Evolutionary conservation across 2,888 invertebrate genomes (phyloP), one percentile per base, ranked within the genome.

Genomic region (Drosophila glabriapex): DNA sequence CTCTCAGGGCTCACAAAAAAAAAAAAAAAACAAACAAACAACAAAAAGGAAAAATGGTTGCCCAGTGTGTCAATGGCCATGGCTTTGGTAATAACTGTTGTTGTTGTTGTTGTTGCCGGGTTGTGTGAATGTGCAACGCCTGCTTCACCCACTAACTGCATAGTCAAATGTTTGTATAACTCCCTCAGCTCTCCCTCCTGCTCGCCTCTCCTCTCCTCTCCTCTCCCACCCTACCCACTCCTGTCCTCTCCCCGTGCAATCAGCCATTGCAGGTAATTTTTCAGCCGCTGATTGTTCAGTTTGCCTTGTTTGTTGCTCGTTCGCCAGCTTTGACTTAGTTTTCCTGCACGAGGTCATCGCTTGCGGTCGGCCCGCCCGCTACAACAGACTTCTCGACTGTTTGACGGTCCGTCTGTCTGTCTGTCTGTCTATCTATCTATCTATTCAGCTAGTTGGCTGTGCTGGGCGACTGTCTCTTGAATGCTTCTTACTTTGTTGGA

Each of bases 281-380:
- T 84, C 82, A 75, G 63, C 50, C 60, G 58, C 68, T 87, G 88
- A 87, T 83, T 82, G 80, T 70, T 83, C 60, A 70, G 59, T 35
- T 55, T 58, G 56, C 29, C 46, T 73, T 50, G 61, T 60, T 64
- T 63, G 19, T 59, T 64, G 59, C 41, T 75, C 70, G 68, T 59
- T 70, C 61, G 62, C 66, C 68, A 68, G 65, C 59, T 68, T 68
- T 87, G 90, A 90, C 90, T 87, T 89, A 86, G 87, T 90, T 86
- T 84, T 55, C 6, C 67, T 72, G 84, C 76, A 90, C 85, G 90
- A 87, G 87, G 90, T 89, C 90, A 89, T 85, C 90, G 89, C 76
- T 85, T 80, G 80, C 68, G 78, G 82, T 82, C 56, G 65, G 70
- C 68, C 79, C 73, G 76, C 80, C 80, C 73, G 79, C 79, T 70